Percentiles rank a stretch among this genome's conserved stretches.
These are phyloP conservation scores for Allygus modestus DNA, from an alignment of 2,888 invertebrate species.

Conservation along the genomic window DNA sequence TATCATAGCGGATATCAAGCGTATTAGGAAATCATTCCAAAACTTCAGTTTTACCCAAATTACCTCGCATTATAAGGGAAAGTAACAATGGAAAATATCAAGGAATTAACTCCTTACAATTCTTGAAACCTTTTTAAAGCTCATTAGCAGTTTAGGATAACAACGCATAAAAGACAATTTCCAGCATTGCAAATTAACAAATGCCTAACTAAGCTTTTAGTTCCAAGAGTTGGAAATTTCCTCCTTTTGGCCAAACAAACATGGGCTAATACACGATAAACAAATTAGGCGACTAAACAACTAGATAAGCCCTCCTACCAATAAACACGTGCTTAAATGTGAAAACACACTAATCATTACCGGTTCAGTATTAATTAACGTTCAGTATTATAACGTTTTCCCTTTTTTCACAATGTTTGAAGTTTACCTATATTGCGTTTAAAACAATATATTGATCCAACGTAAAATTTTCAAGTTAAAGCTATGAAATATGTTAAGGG, in stretches of 20 bases:
- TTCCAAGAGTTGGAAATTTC: neutral
- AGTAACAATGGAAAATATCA: neutral
- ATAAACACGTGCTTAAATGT: neutral
- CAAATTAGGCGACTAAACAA: slow-evolving; percentile 10
- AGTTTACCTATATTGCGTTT: too few species aligned
- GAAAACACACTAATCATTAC: neutral
- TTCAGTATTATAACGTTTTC: too few species aligned
- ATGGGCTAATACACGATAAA: neutral
- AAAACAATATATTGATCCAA: too few species aligned
- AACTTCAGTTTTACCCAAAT: too few species aligned
- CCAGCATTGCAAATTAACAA: neutral
- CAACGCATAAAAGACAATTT: neutral
- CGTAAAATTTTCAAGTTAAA: too few species aligned
- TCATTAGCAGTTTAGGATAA: slow-evolving; percentile 14
- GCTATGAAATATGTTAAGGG: too few species aligned
- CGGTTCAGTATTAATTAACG: too few species aligned
- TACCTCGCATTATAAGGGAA: neutral
- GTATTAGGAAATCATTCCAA: too few species aligned
- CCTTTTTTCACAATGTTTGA: too few species aligned
- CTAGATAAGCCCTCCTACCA: neutral
- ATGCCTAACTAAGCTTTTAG: neutral
- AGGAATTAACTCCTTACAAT: neutral
- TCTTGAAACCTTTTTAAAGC: neutral
- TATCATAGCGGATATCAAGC: too few species aligned
- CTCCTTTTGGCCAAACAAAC: neutral